These are phyloP conservation scores for Zaprionus lachaisei DNA, from an alignment of 1,140 invertebrate genomes.

Conservation along the genomic window DNA sequence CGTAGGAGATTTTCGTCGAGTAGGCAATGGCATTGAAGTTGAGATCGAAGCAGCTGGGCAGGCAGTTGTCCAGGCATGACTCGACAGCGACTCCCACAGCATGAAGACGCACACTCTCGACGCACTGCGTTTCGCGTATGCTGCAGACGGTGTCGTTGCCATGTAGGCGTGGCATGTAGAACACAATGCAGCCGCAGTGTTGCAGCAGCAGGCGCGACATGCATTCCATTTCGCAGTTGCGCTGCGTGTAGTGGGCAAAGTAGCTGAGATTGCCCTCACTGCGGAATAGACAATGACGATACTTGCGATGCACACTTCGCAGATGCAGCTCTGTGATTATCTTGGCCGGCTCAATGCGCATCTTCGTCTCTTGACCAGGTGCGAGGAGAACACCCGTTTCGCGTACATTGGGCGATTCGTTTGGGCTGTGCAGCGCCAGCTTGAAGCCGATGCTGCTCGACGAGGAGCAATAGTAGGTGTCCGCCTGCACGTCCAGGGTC, in stretches of 20 bases:
- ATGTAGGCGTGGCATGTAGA: conserved; percentile 87
- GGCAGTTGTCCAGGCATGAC: conserved; percentile 85
- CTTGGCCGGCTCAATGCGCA: conserved; percentile 88
- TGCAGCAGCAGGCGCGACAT: conserved; percentile 88
- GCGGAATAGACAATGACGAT: conserved; percentile 90
- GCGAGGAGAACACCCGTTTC: conserved; percentile 89
- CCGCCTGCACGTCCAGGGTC: conserved; percentile 88
- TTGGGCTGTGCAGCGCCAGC: conserved; percentile 89
- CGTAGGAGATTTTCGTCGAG: conserved; percentile 77
- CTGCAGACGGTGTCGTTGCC: conserved; percentile 65
- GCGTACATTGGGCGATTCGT: conserved; percentile 90
- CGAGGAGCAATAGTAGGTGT: conserved; percentile 91
- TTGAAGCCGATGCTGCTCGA: conserved; percentile 91
- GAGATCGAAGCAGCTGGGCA: conserved; percentile 89
- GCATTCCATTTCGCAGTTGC: conserved; percentile 90
- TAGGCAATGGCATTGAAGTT: conserved; percentile 87
- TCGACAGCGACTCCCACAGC: conserved; percentile 47
- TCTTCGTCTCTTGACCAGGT: conserved; percentile 88
- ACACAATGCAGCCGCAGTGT: conserved; percentile 88
- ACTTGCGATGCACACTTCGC: conserved; percentile 86
- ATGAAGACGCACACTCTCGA: conserved; percentile 57
- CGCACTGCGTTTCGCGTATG: conserved; percentile 56
- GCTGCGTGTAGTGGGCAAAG: conserved; percentile 84
- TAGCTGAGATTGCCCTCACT: conserved; percentile 88
- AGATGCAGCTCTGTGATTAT: conserved; percentile 87